Base-by-base conservation (phyloP, 1,140 invertebrate genomes). In the Cydia amplana region DNA sequence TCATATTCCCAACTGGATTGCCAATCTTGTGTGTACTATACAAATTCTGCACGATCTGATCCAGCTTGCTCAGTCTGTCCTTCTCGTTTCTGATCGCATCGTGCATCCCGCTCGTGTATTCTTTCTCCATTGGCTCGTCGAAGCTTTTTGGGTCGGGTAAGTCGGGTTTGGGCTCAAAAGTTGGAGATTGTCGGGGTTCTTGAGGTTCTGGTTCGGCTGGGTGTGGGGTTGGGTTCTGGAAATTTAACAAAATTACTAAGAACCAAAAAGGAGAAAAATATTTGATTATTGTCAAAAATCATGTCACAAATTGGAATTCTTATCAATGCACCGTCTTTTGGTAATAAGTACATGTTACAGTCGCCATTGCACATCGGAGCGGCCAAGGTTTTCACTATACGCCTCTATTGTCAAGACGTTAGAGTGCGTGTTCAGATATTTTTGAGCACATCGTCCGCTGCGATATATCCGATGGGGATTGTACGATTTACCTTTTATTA, bases 1-100 rank as follows among this genome's bases (percentile, higher is more conserved):
- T 75, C 20, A 76, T 63, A 20, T 74, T 49, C 4, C 82, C 72
- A 10, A 77, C 72, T 1, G 85, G 82, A 72, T 79, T 87, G 0
- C 84, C 83, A 80, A 89, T 87, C 75, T 88, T 86, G 72, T 90
- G 90, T 4, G 90, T 90, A 72, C 83, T 91, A 51, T 92, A 92
- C 75, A 92, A 75, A 77, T 91, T 91, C 78, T 92, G 89, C 0
- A 92, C 91, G 6, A 92, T 92, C 70, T 92, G 90, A 51, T 92
- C 90, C 55, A 92, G 46, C 79, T 90, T 93, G 75, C 90, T 92
- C 16, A 92, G 75, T 85, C 88, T 87, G 32, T 92, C 89, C 49
- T 85, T 91, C 63, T 88, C 85, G 9, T 76, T 82, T 65, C 75
- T 79, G 2, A 74, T 55, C 36, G 67, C 75, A 67, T 81, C 75